Evolutionary conservation across 2,888 invertebrate species (phyloP), one percentile per base, ranked within the genome.

Genomic region (Himalopsyche anomala): DNA sequence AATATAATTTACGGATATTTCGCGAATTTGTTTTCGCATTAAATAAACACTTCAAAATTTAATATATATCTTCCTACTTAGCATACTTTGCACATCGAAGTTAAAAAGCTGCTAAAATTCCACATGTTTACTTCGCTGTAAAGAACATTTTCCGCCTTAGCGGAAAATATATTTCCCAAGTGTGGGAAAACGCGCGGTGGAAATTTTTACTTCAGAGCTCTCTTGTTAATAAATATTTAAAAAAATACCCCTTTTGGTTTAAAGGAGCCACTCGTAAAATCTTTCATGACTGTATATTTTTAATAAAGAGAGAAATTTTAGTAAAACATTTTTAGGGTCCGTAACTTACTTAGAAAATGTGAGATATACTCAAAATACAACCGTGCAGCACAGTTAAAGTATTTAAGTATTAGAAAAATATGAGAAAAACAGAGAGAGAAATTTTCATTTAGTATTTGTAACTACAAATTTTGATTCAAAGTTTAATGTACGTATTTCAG

Each of bases 51-150:
- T 62, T 62, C 62, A 28, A 62, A 62, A 19, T 62, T 28, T 62
- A 19, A n/a, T 19, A 62, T 28, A 28, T 62, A 62, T 62, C n/a
- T 62, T 62, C 28, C 4, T 28, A 5, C 28, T 6, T 6, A 62
- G 11, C 19, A 62, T 62, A 62, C 62, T 62, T 62, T 9, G 62
- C n/a, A 62, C n/a, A 62, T 62, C 28, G 19, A 28, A 62, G 62
- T 19, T 62, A 62, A 62, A 51, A 62, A 62, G 62, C 62, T 62
- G 62, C 62, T 62, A 62, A 62, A 62, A 62, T 62, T 62, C 62
- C 62, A 38, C 80, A 80, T 42, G 80, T 80, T 42, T 38, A 80
- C n/a, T 80, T 42, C 38, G 42, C 80, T 80, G 80, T 80, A 74
- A 74, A 74, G 38, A 74, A 74, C 38, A 80, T 40, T 80, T 80